Evolutionary conservation across 2,888 invertebrate species (phyloP).

Genomic region (Cryptus viduatorius): DNA sequence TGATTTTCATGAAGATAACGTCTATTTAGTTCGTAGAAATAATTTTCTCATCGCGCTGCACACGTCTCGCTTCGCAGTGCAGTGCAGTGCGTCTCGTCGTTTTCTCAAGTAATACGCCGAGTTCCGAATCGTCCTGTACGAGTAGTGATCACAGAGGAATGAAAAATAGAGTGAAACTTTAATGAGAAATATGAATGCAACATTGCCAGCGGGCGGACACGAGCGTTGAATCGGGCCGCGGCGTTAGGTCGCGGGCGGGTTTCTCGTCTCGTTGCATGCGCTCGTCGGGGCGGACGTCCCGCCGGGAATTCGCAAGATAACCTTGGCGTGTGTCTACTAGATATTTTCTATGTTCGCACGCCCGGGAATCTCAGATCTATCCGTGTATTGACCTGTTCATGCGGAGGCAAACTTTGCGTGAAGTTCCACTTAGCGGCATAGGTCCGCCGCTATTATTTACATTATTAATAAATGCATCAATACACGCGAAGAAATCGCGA

Average conservation of each 20-base stretch:
- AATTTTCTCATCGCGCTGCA: too few relatives aligned
- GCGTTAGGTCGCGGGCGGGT: not conserved
- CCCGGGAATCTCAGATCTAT: conserved; percentile 15
- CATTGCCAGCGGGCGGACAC: conserved; percentile 26
- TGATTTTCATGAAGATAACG: too few relatives aligned
- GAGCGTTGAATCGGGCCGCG: conserved; percentile 4
- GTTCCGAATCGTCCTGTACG: conserved; percentile 17
- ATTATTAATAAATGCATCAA: too few relatives aligned
- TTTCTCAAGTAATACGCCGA: conserved; percentile 3
- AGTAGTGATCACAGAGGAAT: not conserved
- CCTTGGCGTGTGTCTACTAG: conserved; percentile 39
- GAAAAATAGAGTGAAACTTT: conserved; percentile 51
- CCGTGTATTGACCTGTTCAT: not conserved
- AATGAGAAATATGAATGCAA: conserved; percentile 32
- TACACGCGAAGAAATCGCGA: too few relatives aligned
- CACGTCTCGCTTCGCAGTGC: too few relatives aligned
- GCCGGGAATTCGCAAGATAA: conserved; percentile 51
- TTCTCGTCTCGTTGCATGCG: conserved; percentile 21
- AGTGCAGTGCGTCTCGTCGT: too few relatives aligned
- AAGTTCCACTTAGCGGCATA: too few relatives aligned
- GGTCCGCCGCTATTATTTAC: too few relatives aligned
- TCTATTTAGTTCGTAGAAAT: too few relatives aligned
- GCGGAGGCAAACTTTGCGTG: too few relatives aligned
- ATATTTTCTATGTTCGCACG: conserved; percentile 44
- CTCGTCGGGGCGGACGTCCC: conserved; percentile 10